Evolutionary conservation across 2,113 vertebrate genomes (phyloP).

Genomic region (Psettodes erumei): DNA sequence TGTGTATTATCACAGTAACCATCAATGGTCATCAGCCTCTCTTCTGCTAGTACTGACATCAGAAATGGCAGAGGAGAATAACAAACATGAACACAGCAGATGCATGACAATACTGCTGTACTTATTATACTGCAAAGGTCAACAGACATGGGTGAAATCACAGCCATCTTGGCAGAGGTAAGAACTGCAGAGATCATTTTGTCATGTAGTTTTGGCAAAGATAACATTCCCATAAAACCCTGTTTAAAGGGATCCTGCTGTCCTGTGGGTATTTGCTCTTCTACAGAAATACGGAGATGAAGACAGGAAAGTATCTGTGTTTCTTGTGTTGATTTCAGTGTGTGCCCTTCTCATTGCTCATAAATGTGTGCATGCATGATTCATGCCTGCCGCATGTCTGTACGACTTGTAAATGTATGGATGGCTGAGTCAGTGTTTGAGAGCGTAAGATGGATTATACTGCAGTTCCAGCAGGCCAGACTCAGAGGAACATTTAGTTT

Average conservation of each 20-base stretch:
- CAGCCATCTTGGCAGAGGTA: too few species aligned
- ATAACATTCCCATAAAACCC: too few species aligned
- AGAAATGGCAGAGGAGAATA: not conserved
- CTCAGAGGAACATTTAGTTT: not conserved
- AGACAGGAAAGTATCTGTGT: not conserved
- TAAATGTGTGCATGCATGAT: conserved; percentile 2
- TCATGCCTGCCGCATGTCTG: not conserved
- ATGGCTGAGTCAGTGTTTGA: conserved; percentile 4
- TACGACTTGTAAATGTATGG: not conserved
- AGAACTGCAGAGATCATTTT: too few species aligned
- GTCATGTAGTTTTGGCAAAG: too few species aligned
- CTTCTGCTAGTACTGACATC: not conserved
- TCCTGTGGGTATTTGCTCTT: not conserved
- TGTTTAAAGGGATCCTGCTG: too few species aligned
- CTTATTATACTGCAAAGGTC: too few species aligned
- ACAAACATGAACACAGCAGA: too few species aligned
- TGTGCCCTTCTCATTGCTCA: not conserved
- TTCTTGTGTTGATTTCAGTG: not conserved
- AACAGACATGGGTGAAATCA: too few species aligned
- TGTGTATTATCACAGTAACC: not conserved
- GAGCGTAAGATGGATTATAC: not conserved
- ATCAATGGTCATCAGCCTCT: not conserved
- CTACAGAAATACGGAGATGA: not conserved
- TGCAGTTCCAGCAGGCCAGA: not conserved
- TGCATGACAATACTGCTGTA: too few species aligned